A percentile compares a stretch with the other conserved stretches of the same genome.
Evolutionary conservation across 2,113 vertebrate species (phyloP).

Genomic region (Archilochus colubris): DNA sequence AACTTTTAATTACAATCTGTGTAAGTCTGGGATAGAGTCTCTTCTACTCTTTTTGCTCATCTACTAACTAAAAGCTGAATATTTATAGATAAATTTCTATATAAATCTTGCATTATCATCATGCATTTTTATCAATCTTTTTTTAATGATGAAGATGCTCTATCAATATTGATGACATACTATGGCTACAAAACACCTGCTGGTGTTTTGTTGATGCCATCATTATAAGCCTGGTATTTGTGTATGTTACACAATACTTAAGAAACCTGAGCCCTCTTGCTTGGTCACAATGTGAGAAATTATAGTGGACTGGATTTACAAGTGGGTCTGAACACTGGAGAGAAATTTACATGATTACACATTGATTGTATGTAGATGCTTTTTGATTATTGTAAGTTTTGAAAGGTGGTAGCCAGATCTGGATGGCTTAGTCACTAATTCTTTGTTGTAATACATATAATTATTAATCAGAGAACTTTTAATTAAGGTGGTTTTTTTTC

Average conservation of each 20-base stretch:
- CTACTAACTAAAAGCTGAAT: not conserved
- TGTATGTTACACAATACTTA: not conserved
- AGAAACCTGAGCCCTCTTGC: not conserved
- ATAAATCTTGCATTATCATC: not conserved
- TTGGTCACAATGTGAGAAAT: not conserved
- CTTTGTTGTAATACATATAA: not conserved
- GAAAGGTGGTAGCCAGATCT: not conserved
- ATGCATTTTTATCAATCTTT: not conserved
- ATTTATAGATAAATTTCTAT: not conserved
- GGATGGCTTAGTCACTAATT: not conserved
- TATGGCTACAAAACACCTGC: not conserved
- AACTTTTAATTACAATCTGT: not conserved
- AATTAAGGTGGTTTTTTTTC: not conserved
- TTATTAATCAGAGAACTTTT: not conserved
- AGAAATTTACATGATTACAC: not conserved
- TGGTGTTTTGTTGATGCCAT: not conserved
- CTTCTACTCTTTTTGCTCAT: not conserved
- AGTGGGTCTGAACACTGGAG: not conserved
- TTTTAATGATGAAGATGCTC: not conserved
- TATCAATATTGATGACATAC: not conserved
- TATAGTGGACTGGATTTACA: not conserved
- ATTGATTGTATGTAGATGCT: not conserved
- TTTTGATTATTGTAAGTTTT: not conserved
- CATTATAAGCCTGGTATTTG: not conserved
- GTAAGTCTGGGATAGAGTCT: not conserved